Base-by-base conservation (phyloP, 2,888 invertebrate species). In the Luffia ferchaultella region DNA sequence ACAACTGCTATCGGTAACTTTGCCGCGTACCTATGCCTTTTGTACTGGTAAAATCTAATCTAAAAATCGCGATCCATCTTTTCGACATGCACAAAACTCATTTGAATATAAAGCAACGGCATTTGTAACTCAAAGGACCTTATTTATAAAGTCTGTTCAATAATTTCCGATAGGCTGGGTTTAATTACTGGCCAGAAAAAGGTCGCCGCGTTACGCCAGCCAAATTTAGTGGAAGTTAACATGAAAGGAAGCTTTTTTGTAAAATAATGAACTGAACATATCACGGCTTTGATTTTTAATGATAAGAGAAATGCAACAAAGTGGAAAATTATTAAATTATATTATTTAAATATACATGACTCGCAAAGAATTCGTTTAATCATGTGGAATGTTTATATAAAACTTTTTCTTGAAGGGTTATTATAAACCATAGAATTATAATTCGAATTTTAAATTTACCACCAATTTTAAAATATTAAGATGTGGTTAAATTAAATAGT, bases 151-250 rank as follows among this genome's bases (percentile, higher is more conserved):
- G 30, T 12, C 57, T 50, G 55, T 50, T 12, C 30, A 59, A 62
- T 61, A 60, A 60, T 57, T 64, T 64, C 62, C 62, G 58, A 45
- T 42, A 61, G 58, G 60, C 53, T 60, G 59, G 47, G 45, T 59
- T 57, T 60, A 60, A 60, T 63, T 62, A 51, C 44, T 51, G 59
- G 58, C 58, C 53, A 54, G 56, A 59, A 63, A 58, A 62, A 56
- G 54, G 53, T 50, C 48, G 53, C 51, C 5, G 5, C 30, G 30
- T 12, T 30, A 12, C 30, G 30, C 30, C 62, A 60, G 64, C 59
- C 63, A 66, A 70, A 70, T 69, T 65, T 64, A 65, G 60, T 62
- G 65, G 65, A 67, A 70, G 63, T 57, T 55, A 54, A 62, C 63
- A 61, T 63, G 63, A 64, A 68, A 70, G 65, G 62, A 68, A 65